A percentile compares a stretch with the other conserved stretches of the same genome.
Conservation (phyloP, 2,888 invertebrate species). For the Tricholauxania praeusta region DNA sequence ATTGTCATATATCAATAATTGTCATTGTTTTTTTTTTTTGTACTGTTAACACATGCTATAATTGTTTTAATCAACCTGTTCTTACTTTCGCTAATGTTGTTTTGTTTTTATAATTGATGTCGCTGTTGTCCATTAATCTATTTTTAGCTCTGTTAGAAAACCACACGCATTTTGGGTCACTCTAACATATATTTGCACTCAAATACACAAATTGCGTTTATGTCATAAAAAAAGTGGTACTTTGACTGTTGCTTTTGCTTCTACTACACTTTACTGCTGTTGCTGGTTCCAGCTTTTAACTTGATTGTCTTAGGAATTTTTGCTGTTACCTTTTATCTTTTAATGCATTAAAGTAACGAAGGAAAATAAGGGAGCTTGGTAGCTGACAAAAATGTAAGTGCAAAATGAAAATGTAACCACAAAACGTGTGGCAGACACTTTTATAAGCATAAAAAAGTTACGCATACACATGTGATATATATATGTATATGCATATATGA, state of each 20-base stretch:
- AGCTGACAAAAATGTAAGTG: conserved; percentile 17
- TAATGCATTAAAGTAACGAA: too few species aligned
- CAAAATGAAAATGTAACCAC: conserved; percentile 33
- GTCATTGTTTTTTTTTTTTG: too few species aligned
- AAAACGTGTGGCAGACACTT: conserved; percentile 27
- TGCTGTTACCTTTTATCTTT: conserved; percentile 10
- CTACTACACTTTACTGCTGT: neutral
- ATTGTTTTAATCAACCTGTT: too few species aligned
- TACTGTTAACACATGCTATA: too few species aligned
- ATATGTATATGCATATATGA: too few species aligned
- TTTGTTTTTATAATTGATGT: too few species aligned
- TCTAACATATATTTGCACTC: neutral
- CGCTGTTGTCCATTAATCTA: too few species aligned
- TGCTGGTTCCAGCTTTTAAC: conserved; percentile 26
- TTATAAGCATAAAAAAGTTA: neutral
- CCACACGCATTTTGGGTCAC: too few species aligned
- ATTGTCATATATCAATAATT: too few species aligned
- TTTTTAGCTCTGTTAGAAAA: too few species aligned
- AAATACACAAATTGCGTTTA: neutral
- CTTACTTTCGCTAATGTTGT: too few species aligned
- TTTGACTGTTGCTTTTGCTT: neutral
- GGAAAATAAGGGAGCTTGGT: neutral
- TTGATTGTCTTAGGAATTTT: conserved; percentile 23
- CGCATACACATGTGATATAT: too few species aligned
- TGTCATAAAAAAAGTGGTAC: conserved; percentile 14